These are phyloP conservation scores for Symphodus melops DNA, from an alignment of 2,113 vertebrate genomes.

Conservation along the genomic window DNA sequence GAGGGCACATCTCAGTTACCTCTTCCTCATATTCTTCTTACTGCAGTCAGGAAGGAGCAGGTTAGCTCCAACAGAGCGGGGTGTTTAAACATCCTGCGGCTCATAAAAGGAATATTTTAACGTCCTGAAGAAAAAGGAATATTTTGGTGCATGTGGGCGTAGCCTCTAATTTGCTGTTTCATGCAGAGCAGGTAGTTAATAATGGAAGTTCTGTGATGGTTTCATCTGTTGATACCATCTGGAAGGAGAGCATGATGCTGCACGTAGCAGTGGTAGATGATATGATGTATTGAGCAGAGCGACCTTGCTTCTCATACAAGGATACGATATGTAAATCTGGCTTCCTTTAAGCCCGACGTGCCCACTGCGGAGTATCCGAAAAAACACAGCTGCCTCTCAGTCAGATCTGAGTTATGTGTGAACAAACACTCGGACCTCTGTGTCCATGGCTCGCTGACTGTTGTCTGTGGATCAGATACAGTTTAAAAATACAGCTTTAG, in stretches of 20 bases:
- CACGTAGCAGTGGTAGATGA: constrained; percentile 15
- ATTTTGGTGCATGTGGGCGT: constrained; percentile 27
- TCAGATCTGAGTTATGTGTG: neutral
- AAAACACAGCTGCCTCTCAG: constrained; percentile 39
- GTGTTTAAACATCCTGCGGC: constrained; percentile 29
- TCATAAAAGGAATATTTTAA: constrained; percentile 42
- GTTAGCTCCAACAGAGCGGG: neutral
- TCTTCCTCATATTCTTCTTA: constrained; percentile 9
- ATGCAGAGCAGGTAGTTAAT: constrained; percentile 54
- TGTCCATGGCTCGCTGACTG: too few relatives aligned
- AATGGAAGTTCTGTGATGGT: constrained; percentile 49
- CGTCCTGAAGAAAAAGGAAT: constrained; percentile 47
- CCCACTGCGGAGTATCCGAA: constrained; percentile 28
- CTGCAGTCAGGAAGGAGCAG: constrained; percentile 1
- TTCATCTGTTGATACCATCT: constrained; percentile 56
- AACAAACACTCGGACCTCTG: constrained; percentile 18
- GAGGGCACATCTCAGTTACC: neutral
- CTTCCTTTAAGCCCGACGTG: constrained; percentile 27
- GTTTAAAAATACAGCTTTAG: neutral
- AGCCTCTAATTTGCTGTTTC: constrained; percentile 24
- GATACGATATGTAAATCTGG: constrained; percentile 43
- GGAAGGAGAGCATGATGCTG: constrained; percentile 39
- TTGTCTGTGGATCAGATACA: too few relatives aligned
- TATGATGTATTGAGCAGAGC: constrained; percentile 17
- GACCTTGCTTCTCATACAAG: constrained; percentile 50